Base-by-base conservation (phyloP, 2,113 vertebrate genomes). In the Nothoprocta perdicaria region DNA sequence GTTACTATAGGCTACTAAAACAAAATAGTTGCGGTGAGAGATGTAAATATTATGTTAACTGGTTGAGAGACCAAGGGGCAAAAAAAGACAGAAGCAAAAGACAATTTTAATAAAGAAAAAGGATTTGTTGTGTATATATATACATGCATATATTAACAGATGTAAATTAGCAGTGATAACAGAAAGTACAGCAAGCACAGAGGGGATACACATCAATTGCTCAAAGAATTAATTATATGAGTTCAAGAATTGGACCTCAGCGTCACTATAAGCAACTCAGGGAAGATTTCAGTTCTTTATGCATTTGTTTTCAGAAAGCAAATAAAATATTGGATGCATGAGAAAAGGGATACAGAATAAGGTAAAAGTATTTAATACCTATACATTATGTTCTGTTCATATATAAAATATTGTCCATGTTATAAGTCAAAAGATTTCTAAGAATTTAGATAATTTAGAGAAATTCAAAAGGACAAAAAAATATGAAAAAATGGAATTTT, bases 171-270 rank as follows among this genome's bases (percentile, higher is more conserved):
- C 31, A 71, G 27, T 55, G 38, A 89, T 82, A 62, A 15, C 11
- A 40, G 15, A 71, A 84, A 69, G 66, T 92, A 69, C 23, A 60
- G 50, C 35, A 87, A 75, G 58, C 63, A 83, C 60, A 60, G 84
- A 86, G 74, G 69, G 66, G 65, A 93, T 57, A 68, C 65, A 86
- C 50, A 8, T 80, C 84, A 96, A 83, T 46, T 31, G 3, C 63
- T 89, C 72, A 33, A 77, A 83, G 14, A 57, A 91, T 91, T 73
- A 92, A 87, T 87, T 75, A 58, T 82, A 92, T 80, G 72, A 85
- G 52, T 74, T 93, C 80, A 88, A 78, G 89, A 92, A 87, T 89
- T 74, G 63, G 92, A 71, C 45, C 45, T 89, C 81, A 57, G 15
- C 71, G 74, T 85, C 74, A 87, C 21, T 85, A 61, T 86, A 86